phyloP scores from a whole-genome alignment of 2,113 vertebrate genomes.

The Pterocles gutturalis region DNA sequence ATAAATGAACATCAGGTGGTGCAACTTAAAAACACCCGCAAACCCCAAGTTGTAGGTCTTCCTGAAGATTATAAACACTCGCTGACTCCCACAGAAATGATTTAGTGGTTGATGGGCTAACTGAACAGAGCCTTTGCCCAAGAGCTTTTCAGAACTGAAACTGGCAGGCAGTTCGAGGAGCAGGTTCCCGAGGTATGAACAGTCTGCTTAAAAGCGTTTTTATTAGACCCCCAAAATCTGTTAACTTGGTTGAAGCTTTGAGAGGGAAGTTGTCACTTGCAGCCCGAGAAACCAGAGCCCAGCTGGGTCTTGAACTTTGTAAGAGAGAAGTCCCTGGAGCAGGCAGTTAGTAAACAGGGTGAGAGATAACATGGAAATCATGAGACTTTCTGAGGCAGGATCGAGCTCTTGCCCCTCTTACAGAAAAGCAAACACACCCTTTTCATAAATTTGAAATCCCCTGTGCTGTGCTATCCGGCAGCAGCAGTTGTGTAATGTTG shows the following conservation, averaged over 20 bases:
- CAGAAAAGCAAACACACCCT: background rate
- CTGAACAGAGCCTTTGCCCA: fast-evolving
- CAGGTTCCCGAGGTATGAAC: background rate
- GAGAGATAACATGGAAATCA: background rate
- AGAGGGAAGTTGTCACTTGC: background rate
- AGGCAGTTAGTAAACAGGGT: background rate
- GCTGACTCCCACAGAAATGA: background rate
- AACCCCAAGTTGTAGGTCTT: background rate
- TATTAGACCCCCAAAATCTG: background rate
- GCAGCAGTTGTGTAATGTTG: background rate
- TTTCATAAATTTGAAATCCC: background rate
- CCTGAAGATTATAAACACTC: background rate
- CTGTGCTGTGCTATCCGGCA: background rate
- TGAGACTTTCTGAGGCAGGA: background rate
- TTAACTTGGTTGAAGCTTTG: background rate
- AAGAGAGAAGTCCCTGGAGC: background rate
- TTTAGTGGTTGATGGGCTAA: background rate
- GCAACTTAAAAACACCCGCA: background rate
- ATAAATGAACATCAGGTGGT: background rate
- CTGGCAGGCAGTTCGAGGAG: background rate
- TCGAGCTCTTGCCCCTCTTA: background rate
- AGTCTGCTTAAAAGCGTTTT: background rate
- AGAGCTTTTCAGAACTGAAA: background rate
- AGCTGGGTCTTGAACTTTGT: background rate
- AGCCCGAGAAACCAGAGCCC: background rate